Conservation (phyloP, 2,797 vertebrate genomes). For the Lateolabrax maculatus region DNA sequence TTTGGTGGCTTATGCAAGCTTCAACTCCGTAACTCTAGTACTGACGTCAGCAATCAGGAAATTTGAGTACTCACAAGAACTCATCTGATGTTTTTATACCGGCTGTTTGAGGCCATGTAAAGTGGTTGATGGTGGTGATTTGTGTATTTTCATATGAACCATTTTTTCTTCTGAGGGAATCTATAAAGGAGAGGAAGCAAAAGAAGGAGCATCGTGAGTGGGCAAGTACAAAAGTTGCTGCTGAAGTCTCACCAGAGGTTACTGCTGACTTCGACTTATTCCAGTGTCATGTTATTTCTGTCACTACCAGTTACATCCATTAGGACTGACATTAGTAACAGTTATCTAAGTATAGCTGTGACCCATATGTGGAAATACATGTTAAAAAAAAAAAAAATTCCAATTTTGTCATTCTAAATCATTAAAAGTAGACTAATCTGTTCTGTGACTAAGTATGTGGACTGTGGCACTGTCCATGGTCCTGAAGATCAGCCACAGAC, state of each 20-base stretch:
- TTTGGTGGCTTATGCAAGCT: constrained; percentile 76
- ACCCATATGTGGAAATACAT: not conserved
- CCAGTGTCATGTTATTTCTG: not conserved
- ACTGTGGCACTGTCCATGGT: constrained; percentile 73
- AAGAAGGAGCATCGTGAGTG: not conserved
- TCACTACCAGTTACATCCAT: not conserved
- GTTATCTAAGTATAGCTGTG: not conserved
- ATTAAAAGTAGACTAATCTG: not conserved
- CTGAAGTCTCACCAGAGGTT: constrained; percentile 13
- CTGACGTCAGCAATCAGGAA: constrained; percentile 75
- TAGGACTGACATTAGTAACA: not conserved
- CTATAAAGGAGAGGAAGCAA: not conserved
- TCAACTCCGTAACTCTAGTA: constrained; percentile 55
- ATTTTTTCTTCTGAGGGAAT: not conserved
- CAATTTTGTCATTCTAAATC: not conserved
- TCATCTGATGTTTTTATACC: constrained; percentile 30
- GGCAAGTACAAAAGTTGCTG: constrained; percentile 14
- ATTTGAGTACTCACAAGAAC: constrained; percentile 46
- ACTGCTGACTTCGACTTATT: not conserved
- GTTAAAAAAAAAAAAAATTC: not conserved
- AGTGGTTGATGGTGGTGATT: not conserved
- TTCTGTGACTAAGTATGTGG: not conserved
- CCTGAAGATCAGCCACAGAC: constrained; percentile 57
- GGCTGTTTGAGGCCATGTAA: constrained; percentile 22
- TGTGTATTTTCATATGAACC: constrained; percentile 1